phyloP scores from a whole-genome alignment of 2,113 vertebrate species.

The Myiozetetes cayanensis region DNA sequence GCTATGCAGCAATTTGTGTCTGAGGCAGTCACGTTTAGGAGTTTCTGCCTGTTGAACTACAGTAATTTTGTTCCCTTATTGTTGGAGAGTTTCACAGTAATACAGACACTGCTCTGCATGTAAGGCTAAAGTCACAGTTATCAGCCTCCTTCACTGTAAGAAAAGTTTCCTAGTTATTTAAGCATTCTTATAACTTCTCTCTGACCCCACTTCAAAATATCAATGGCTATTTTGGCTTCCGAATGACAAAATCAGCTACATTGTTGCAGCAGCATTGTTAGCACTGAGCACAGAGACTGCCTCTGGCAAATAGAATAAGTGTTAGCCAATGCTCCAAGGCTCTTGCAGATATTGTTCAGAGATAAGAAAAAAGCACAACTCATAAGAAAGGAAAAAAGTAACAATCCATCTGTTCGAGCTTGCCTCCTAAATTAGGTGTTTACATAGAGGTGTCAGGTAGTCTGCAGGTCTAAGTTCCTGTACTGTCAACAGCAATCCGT shows the following conservation, averaged over 20 bases:
- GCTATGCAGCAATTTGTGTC: not conserved
- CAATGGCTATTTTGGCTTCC: not conserved
- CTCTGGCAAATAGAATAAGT: not conserved
- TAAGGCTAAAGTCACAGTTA: not conserved
- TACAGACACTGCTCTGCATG: not conserved
- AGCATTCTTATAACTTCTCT: not conserved
- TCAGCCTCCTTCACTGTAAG: not conserved
- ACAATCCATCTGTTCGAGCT: not conserved
- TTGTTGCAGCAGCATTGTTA: not conserved
- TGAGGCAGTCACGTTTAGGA: not conserved
- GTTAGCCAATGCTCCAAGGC: not conserved
- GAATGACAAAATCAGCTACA: not conserved
- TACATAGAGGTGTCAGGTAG: not conserved
- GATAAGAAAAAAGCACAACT: not conserved
- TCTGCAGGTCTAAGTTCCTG: not conserved
- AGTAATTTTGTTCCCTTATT: not conserved
- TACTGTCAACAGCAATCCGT: not conserved
- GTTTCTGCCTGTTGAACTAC: not conserved
- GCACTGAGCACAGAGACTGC: not conserved
- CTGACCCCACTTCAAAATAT: not conserved
- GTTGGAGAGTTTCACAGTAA: not conserved
- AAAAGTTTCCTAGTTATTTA: not conserved
- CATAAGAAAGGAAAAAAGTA: not conserved
- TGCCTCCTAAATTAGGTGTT: not conserved
- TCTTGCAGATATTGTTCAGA: not conserved